Evolutionary conservation across 2,888 invertebrate species (phyloP), one percentile per base, ranked within the genome.

Genomic region (Agapostemon virescens): DNA sequence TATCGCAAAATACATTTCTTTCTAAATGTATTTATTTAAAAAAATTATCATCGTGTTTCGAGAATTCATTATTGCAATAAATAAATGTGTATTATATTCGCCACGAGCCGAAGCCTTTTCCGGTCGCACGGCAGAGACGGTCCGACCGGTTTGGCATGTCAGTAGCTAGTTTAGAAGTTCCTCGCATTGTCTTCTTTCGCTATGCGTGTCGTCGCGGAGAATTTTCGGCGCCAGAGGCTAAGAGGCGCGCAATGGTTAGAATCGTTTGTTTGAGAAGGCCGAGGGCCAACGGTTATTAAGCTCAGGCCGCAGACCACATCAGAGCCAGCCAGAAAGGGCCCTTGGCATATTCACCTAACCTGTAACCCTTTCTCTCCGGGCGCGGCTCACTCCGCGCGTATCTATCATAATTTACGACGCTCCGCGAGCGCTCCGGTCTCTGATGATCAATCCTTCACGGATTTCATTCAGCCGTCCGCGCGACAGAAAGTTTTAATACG

Each of bases 291-390:
- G 89, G 90, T 92, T 92, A 92, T 92, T 92, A 92, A 91, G 90
- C 91, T 87, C 87, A 88, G 84, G 87, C 92, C 90, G 88, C 89
- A 91, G 90, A 92, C 92, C 91, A 92, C 92, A 92, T 92, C 92
- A 92, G 89, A 92, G 90, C 88, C 87, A 88, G 87, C 88, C 84
- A 77, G 87, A 86, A 87, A 87, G 88, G 73, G 85, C 89, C 88
- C 89, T 88, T 87, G 89, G 88, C 89, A 90, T 90, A 89, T 91
- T 90, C 89, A 85, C 89, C 87, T 84, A 86, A 74, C 79, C 82
- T 80, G 49, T 69, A 82, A 83, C 79, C 82, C 79, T 86, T 86
- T 81, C 83, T 76, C 76, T 45, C 63, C 52, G 38, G 69, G 52
- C 67, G 40, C 38, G 68, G 71, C 64, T 78, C 83, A 64, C n/a